Conservation (phyloP, 2,888 invertebrate species). For the Automeris io region DNA sequence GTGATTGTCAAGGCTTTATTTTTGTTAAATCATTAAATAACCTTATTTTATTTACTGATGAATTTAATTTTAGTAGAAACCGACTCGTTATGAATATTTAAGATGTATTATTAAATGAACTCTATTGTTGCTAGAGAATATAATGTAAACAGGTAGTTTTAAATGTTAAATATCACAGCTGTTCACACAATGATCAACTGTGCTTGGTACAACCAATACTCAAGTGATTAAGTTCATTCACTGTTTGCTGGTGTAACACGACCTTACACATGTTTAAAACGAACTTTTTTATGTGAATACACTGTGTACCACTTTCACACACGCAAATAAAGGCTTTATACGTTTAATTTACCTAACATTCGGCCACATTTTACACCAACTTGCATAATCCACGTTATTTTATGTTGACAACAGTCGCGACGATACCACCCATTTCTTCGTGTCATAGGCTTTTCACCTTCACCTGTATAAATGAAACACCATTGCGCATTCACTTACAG, state of each 20-base stretch:
- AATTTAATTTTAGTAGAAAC: too few relatives aligned
- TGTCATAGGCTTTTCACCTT: conserved; percentile 32
- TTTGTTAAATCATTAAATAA: too few relatives aligned
- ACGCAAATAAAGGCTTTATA: background rate
- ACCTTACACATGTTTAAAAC: background rate
- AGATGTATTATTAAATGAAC: too few relatives aligned
- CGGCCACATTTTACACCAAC: conserved; percentile 66
- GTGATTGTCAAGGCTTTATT: too few relatives aligned
- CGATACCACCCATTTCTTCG: conserved; percentile 56
- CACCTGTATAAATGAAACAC: conserved; percentile 37
- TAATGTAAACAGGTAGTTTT: background rate
- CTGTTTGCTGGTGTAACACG: background rate
- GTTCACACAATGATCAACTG: background rate
- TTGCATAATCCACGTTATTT: conserved; percentile 74
- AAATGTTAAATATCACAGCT: background rate
- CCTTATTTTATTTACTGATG: too few relatives aligned
- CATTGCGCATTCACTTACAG: conserved; percentile 45
- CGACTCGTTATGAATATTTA: too few relatives aligned
- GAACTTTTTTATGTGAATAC: conserved; percentile 8
- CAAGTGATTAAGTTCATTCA: conserved; percentile 5
- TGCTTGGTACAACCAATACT: background rate
- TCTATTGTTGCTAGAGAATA: background rate
- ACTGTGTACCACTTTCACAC: background rate
- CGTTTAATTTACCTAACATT: conserved; percentile 60
- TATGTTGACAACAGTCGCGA: conserved; percentile 68